Percentiles rank a stretch among this genome's conserved stretches.
Conservation (phyloP, 2,888 invertebrate species). For the Priocnemis perturbator region DNA sequence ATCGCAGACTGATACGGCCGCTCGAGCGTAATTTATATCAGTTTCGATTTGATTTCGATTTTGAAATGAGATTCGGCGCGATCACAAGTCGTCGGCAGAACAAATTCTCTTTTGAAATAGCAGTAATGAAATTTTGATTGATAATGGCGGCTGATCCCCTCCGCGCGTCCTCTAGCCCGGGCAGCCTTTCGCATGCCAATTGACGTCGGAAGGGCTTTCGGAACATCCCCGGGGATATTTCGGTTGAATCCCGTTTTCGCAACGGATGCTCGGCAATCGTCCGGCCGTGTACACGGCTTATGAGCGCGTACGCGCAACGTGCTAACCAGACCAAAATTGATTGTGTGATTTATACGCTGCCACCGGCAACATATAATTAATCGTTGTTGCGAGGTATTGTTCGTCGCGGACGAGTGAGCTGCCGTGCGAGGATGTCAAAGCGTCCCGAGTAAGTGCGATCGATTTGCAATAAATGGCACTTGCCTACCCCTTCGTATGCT, state of each 20-base stretch:
- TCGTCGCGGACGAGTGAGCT: constrained; percentile 48
- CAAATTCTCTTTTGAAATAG: too few relatives aligned
- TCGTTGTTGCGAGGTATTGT: constrained; percentile 66
- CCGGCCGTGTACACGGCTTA: constrained; percentile 16
- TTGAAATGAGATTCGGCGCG: too few relatives aligned
- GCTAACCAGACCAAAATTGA: constrained; percentile 60
- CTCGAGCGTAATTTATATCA: too few relatives aligned
- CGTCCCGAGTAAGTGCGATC: constrained; percentile 59
- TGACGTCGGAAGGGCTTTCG: too few relatives aligned
- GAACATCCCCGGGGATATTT: too few relatives aligned
- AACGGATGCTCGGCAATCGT: not conserved
- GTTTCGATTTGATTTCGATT: too few relatives aligned
- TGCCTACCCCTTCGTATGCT: constrained; percentile 24
- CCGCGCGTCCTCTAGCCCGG: too few relatives aligned
- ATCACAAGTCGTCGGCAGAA: too few relatives aligned
- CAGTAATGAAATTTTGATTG: too few relatives aligned
- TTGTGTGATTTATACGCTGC: constrained; percentile 70
- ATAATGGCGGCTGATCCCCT: too few relatives aligned
- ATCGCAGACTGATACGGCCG: too few relatives aligned
- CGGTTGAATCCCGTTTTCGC: not conserved
- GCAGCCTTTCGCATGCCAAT: too few relatives aligned
- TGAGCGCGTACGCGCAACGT: constrained; percentile 31
- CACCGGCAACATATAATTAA: constrained; percentile 70
- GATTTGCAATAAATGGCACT: constrained; percentile 69
- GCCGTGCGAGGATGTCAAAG: constrained; percentile 47